phyloP scores from a whole-genome alignment of 2,888 invertebrate genomes.

The Peribatodes rhomboidaria region DNA sequence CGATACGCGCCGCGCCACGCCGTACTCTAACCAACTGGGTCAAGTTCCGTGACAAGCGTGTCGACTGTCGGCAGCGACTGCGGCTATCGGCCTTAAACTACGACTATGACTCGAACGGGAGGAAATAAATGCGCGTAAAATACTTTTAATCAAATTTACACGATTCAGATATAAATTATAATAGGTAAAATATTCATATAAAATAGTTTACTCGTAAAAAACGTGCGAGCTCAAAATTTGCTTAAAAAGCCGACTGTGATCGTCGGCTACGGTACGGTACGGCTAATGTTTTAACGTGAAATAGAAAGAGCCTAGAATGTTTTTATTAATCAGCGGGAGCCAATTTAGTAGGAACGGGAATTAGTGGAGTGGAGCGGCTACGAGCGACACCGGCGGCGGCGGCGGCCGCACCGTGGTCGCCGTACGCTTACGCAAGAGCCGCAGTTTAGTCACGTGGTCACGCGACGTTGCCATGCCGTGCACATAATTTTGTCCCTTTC shows the following conservation, averaged over 20 bases:
- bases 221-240: background rate
- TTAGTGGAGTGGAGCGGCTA: slow-evolving; percentile 50
- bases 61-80: slow-evolving; percentile 58
- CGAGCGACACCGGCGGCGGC: slow-evolving; percentile 44
- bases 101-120: background rate
- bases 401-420: slow-evolving; percentile 68
- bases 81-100: slow-evolving; percentile 2
- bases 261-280: too few relatives aligned
- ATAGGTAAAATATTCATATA: background rate
- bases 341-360: slow-evolving; percentile 29
- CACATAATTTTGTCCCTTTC: slow-evolving; percentile 69
- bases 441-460: slow-evolving; percentile 80
- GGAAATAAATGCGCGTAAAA: background rate
- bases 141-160: background rate
- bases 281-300: background rate
- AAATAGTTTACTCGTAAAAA: background rate
- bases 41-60: slow-evolving; percentile 82
- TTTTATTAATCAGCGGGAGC: slow-evolving; percentile 20
- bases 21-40: slow-evolving; percentile 77
- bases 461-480: slow-evolving; percentile 79
- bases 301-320: slow-evolving; percentile 1
- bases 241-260: background rate
- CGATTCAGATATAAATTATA: background rate
- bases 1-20: slow-evolving; percentile 76
- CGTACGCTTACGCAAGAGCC: slow-evolving; percentile 84